Evolutionary conservation across 2,113 vertebrate species (phyloP).

Genomic region (Cricetomys ansorgei): DNA sequence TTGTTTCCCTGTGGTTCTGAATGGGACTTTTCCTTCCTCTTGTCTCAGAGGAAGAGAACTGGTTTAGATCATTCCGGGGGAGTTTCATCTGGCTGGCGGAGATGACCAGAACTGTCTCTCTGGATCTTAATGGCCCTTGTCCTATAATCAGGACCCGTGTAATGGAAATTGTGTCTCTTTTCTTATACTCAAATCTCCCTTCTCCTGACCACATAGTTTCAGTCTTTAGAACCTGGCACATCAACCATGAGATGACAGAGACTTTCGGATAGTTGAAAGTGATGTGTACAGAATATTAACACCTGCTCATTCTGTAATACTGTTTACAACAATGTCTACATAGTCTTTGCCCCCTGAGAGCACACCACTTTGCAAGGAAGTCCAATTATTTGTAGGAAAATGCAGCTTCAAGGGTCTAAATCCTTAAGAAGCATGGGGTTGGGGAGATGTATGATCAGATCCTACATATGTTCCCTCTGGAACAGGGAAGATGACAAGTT

Average conservation of each 20-base stretch:
- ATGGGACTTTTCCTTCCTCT: constrained; percentile 82
- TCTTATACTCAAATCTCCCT: constrained; percentile 17
- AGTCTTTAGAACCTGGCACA: background rate
- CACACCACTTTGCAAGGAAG: background rate
- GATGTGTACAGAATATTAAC: background rate
- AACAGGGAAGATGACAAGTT: background rate
- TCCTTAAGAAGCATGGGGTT: background rate
- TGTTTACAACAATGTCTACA: background rate
- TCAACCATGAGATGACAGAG: background rate
- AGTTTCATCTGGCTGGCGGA: constrained; percentile 69
- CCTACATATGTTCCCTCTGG: background rate
- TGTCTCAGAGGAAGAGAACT: constrained; percentile 69
- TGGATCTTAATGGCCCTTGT: constrained; percentile 4
- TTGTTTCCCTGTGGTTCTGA: constrained; percentile 73
- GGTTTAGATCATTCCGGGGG: constrained; percentile 76
- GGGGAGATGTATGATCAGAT: too few species aligned
- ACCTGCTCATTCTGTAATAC: background rate
- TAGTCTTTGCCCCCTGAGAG: background rate
- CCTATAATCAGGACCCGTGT: constrained; percentile 54
- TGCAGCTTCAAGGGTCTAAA: background rate
- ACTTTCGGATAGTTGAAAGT: constrained; percentile 12
- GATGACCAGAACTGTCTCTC: constrained; percentile 55
- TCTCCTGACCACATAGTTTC: constrained; percentile 12
- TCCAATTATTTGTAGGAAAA: background rate
- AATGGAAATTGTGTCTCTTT: constrained; percentile 49